Evolutionary conservation across 1,140 invertebrate genomes (phyloP).

Genomic region (Philaenus spumarius): DNA sequence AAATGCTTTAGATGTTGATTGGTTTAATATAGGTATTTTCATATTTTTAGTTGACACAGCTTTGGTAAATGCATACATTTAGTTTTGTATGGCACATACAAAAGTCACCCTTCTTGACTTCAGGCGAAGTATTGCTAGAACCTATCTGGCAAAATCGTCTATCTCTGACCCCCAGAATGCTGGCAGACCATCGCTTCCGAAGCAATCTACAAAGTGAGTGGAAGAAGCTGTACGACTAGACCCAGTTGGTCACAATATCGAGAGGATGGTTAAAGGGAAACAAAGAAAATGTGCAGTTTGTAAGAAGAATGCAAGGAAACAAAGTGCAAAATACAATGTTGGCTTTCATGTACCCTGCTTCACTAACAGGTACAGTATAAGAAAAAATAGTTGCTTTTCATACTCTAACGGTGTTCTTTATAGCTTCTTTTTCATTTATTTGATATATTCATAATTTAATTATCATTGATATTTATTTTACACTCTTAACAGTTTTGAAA

Average conservation of each 20-base stretch:
- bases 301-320: too few relatives aligned
- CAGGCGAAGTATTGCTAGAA: slow-evolving; percentile 20
- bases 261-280: slow-evolving; percentile 23
- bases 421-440: too few relatives aligned
- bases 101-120: slow-evolving; percentile 23
- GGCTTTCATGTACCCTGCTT: too few relatives aligned
- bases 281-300: too few relatives aligned
- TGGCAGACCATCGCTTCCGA: slow-evolving; percentile 18
- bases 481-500: too few relatives aligned
- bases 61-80: slow-evolving; percentile 24
- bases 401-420: too few relatives aligned
- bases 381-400: too few relatives aligned
- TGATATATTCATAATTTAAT: too few relatives aligned
- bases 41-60: slow-evolving; percentile 21
- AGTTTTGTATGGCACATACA: slow-evolving; percentile 23
- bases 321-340: slow-evolving; percentile 24
- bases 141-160: slow-evolving; percentile 21
- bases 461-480: too few relatives aligned
- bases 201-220: slow-evolving; percentile 12
- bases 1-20: slow-evolving; percentile 15
- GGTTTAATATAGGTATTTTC: slow-evolving; percentile 26
- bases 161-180: slow-evolving; percentile 24
- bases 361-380: slow-evolving; percentile 4
- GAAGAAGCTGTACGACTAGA: slow-evolving; percentile 13
- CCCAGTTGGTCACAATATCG: slow-evolving; percentile 17